Percentiles rank a stretch among this genome's conserved stretches.
Evolutionary conservation across 2,113 vertebrate species (phyloP).

Genomic region (Callipepla squamata): DNA sequence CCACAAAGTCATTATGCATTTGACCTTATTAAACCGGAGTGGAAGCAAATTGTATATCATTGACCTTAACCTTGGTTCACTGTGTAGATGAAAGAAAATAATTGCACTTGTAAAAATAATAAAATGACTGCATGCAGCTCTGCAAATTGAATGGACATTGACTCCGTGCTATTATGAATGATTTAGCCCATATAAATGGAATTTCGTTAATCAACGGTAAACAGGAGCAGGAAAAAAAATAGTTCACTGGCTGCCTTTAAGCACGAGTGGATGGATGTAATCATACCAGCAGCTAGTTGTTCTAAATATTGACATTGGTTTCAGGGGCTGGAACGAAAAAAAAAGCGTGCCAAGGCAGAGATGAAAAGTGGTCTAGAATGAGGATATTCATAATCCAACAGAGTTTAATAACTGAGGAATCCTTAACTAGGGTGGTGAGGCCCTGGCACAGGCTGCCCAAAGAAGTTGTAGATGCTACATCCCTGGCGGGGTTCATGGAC

Average conservation of each 20-base stretch:
- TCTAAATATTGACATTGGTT: background rate
- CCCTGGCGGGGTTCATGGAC: background rate
- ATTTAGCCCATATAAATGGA: slow-evolving; percentile 49
- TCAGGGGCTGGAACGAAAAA: background rate
- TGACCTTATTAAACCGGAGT: slow-evolving; percentile 51
- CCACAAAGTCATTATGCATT: slow-evolving; percentile 26
- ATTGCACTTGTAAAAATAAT: slow-evolving; percentile 58
- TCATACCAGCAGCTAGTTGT: background rate
- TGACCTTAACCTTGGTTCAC: slow-evolving; percentile 60
- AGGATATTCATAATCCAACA: background rate
- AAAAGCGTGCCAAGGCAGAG: background rate
- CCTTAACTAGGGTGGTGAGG: background rate
- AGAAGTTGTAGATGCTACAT: background rate
- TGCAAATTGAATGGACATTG: slow-evolving; percentile 63
- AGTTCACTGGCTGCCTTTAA: background rate
- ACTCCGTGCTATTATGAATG: slow-evolving; percentile 33
- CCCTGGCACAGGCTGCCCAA: background rate
- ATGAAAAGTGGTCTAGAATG: background rate
- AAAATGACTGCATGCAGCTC: slow-evolving; percentile 26
- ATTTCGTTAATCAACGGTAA: slow-evolving; percentile 57
- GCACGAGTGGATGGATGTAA: background rate
- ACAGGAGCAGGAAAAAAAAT: background rate
- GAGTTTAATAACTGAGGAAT: background rate
- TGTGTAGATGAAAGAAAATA: slow-evolving; percentile 53
- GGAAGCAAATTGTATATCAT: slow-evolving; percentile 59